Base-by-base conservation (phyloP, 2,113 vertebrate genomes). In the Ascaphus truei region DNA sequence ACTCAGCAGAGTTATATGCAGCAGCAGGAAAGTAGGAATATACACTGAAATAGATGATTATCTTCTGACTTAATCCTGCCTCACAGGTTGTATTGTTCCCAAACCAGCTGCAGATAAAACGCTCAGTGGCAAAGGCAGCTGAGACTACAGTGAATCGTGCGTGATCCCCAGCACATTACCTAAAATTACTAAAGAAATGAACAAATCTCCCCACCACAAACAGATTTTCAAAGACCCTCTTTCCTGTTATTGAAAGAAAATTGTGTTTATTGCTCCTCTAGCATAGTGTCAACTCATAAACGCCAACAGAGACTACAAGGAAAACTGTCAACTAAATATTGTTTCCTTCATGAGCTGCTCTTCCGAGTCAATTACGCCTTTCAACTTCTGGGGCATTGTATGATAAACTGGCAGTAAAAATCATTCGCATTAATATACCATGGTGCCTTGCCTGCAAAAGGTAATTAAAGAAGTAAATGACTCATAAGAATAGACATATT, bases 391-490 rank as follows among this genome's bases (percentile, higher is more conserved):
- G 89, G 93, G 91, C 93, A 93, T 88, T 88, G 93, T 92, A 89
- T 98, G 97, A 99, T 95, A 92, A 96, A 98, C 95, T 93, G 95
- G 95, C 97, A 94, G 93, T 98, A 96, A 98, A 99, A 98, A 94
- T 94, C 95, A 95, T 95, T 93, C 95, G 92, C 96, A 97, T 98
- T 99, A 98, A 98, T 98, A 98, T 96, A 94, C 93, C 94, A 96
- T 95, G 96, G 94, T 97, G 96, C 96, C 96, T 98, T 94, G 95
- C 93, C 94, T 95, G 95, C 95, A 96, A 93, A 97, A 96, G 95
- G 95, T 99, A 99, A 99, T 99, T 99, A 99, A 99, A 98, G 95
- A 98, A 98, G 95, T 98, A 98, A 99, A 99, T 99, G 97, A 98
- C 95, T 99, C 97, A 99, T 99, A 99, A 98, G 96, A 99, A 98